phyloP scores from a whole-genome alignment of 1,140 invertebrate genomes.

The Paracyclopina nana region DNA sequence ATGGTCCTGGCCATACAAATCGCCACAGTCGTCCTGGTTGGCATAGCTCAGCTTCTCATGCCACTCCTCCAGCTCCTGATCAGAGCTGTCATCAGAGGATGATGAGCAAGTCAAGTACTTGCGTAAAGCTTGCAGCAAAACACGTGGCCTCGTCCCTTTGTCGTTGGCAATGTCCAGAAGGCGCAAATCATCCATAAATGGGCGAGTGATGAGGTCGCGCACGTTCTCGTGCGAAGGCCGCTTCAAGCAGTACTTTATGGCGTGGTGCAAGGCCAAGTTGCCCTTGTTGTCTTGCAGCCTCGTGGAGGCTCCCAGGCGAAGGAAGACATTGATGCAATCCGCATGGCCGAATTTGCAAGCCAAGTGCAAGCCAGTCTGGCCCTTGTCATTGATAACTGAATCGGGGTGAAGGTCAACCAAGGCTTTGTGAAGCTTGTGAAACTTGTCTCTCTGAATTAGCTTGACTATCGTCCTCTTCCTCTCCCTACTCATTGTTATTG shows the following conservation, averaged over 20 bases:
- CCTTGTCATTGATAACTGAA: neutral
- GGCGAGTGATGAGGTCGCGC: neutral
- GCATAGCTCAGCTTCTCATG: neutral
- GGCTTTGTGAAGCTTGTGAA: neutral
- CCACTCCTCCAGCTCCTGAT: neutral
- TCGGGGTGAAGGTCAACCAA: neutral
- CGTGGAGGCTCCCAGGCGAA: neutral
- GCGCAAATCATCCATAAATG: neutral
- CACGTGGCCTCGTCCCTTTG: neutral
- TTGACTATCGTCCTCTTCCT: neutral
- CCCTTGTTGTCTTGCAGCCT: neutral
- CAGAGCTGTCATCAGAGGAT: neutral
- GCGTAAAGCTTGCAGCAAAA: neutral
- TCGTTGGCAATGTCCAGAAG: neutral
- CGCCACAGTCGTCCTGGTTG: neutral
- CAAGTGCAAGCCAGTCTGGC: constrained; percentile 6
- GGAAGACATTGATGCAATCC: neutral
- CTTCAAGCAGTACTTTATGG: constrained; percentile 2
- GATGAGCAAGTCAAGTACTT: neutral
- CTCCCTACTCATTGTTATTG: neutral
- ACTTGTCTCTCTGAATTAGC: neutral
- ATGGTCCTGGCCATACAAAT: neutral
- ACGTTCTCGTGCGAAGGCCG: neutral
- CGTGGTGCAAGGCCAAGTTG: constrained; percentile 1
- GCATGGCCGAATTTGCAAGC: neutral